phyloP scores from a whole-genome alignment of 2,888 invertebrate genomes.

The Eristalinus sepulchralis region DNA sequence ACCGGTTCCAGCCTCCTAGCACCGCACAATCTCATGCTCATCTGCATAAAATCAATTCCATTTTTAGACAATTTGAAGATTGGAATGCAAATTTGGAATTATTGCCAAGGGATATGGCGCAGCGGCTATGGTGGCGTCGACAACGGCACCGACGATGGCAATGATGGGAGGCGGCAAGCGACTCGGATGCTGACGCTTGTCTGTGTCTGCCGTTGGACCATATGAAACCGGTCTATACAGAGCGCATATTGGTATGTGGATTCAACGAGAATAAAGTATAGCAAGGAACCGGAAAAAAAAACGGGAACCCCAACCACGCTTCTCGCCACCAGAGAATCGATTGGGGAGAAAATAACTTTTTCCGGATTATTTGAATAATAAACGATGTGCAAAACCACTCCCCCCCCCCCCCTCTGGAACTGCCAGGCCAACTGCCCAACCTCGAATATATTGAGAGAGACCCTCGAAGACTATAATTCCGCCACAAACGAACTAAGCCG shows the following conservation, averaged over 20 bases:
- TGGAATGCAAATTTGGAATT: constrained; percentile 81
- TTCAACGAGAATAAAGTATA: constrained; percentile 49
- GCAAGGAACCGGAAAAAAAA: constrained; percentile 35
- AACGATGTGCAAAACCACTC: constrained; percentile 79
- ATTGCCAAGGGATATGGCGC: constrained; percentile 76
- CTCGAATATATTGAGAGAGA: constrained; percentile 4
- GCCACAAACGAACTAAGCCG: constrained; percentile 39
- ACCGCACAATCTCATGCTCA: constrained; percentile 77
- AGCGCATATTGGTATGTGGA: constrained; percentile 43
- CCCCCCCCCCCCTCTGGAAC: constrained; percentile 74
- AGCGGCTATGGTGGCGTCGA: background rate
- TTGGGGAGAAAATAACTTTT: constrained; percentile 72
- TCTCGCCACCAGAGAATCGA: constrained; percentile 31
- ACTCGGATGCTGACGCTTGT: constrained; percentile 22
- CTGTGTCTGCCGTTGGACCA: constrained; percentile 50
- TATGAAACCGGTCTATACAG: constrained; percentile 39
- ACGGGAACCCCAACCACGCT: background rate
- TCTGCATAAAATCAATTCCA: constrained; percentile 81
- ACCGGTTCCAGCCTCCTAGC: constrained; percentile 3
- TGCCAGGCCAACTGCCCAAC: constrained; percentile 18
- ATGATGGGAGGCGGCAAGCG: background rate
- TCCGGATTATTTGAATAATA: constrained; percentile 77
- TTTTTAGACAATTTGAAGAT: constrained; percentile 81
- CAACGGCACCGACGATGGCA: background rate
- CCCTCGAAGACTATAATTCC: constrained; percentile 42